phyloP scores from a whole-genome alignment of 2,113 vertebrate species.

The Prietella phreatophila region DNA sequence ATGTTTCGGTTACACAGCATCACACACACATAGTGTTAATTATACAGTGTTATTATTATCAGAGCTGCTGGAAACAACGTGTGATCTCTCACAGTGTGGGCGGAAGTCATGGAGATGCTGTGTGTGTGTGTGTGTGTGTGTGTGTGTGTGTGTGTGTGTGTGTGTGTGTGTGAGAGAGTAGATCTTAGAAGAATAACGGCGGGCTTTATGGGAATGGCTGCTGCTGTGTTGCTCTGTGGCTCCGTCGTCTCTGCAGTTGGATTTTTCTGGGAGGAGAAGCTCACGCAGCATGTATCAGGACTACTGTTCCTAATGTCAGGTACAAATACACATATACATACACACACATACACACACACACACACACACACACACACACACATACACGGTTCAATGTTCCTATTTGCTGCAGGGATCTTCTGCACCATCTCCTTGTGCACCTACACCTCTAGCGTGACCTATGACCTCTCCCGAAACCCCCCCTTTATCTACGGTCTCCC shows the following conservation, averaged over 20 bases:
- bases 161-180: constrained; percentile 50
- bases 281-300: constrained; percentile 80
- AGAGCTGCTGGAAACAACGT: constrained; percentile 41
- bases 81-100: constrained; percentile 40
- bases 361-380: constrained; percentile 15
- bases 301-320: constrained; percentile 88
- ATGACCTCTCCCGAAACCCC: constrained; percentile 81
- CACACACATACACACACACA: background rate
- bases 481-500: constrained; percentile 83
- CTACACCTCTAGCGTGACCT: constrained; percentile 81
- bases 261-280: constrained; percentile 85
- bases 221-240: constrained; percentile 79
- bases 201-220: constrained; percentile 81
- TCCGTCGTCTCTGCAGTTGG: constrained; percentile 76
- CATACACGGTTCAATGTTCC: background rate
- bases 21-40: constrained; percentile 36
- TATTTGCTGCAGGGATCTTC: constrained; percentile 75
- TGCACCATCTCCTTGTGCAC: constrained; percentile 86
- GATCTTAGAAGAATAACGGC: constrained; percentile 80
- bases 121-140: constrained; percentile 32
- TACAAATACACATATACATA: constrained; percentile 52
- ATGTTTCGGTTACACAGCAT: constrained; percentile 28
- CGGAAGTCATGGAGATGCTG: constrained; percentile 57
- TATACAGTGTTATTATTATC: constrained; percentile 39
- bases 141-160: constrained; percentile 30